phyloP scores from a whole-genome alignment of 2,113 vertebrate species.

The Pelobates fuscus region DNA sequence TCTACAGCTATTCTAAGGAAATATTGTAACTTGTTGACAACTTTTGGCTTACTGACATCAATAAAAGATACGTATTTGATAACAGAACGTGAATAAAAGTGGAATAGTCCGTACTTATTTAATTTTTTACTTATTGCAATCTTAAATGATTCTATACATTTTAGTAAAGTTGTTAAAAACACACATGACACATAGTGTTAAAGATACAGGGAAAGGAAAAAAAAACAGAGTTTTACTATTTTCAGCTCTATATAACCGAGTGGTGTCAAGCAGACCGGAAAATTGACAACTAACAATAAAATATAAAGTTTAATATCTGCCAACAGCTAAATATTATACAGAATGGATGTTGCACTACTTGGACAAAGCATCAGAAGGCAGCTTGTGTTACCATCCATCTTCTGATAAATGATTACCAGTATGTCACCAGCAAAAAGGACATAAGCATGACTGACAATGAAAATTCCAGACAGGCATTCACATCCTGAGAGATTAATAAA shows the following conservation, averaged over 20 bases:
- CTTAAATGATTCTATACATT: too few relatives aligned
- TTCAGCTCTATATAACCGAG: too few relatives aligned
- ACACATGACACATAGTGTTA: too few relatives aligned
- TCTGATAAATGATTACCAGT: constrained; percentile 38
- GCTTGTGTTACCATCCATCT: constrained; percentile 30
- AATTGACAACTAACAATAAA: not conserved
- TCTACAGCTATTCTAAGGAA: not conserved
- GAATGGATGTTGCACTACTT: constrained; percentile 32
- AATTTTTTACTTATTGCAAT: too few relatives aligned
- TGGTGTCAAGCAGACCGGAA: not conserved
- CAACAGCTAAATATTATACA: constrained; percentile 20
- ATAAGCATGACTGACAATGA: constrained; percentile 37
- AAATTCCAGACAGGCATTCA: constrained; percentile 37
- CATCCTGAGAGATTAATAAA: constrained; percentile 47
- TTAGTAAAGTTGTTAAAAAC: too few relatives aligned
- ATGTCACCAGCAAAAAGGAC: constrained; percentile 36
- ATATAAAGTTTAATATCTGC: constrained; percentile 14
- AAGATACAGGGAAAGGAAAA: too few relatives aligned
- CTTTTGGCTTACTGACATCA: not conserved
- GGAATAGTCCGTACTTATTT: too few relatives aligned
- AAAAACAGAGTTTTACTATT: too few relatives aligned
- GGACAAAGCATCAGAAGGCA: constrained; percentile 19
- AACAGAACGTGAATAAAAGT: too few relatives aligned
- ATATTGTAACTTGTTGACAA: not conserved
- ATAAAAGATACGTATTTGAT: not conserved